A percentile compares a stretch with the other conserved stretches of the same genome.
phyloP scores from a whole-genome alignment of 2,113 vertebrate genomes.

The Vimba vimba region DNA sequence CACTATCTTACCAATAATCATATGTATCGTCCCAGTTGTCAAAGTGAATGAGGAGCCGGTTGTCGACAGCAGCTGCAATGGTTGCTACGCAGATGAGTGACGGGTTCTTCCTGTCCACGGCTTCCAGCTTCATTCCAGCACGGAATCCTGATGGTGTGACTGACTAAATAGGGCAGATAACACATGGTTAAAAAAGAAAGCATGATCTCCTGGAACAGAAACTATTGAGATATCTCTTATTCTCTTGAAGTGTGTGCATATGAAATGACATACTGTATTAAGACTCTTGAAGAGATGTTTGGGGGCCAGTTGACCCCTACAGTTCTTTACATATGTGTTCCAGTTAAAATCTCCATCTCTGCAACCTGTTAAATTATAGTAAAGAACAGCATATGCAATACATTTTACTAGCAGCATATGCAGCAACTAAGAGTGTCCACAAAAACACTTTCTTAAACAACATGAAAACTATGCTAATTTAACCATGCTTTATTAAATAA shows the following conservation, averaged over 20 bases:
- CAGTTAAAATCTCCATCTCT: slow-evolving; percentile 91
- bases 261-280: slow-evolving; percentile 77
- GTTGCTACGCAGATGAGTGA: slow-evolving; percentile 85
- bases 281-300: slow-evolving; percentile 89
- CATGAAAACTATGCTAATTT: neutral
- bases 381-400: neutral
- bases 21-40: slow-evolving; percentile 90
- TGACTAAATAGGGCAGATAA: slow-evolving; percentile 69
- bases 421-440: neutral
- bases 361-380: slow-evolving; percentile 74
- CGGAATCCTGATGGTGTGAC: slow-evolving; percentile 88
- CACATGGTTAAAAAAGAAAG: neutral
- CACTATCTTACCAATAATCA: slow-evolving; percentile 84
- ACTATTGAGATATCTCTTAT: neutral
- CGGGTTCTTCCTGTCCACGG: slow-evolving; percentile 87
- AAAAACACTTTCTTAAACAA: neutral
- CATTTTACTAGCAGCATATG: neutral
- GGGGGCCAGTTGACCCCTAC: slow-evolving; percentile 86
- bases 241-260: neutral
- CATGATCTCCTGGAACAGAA: neutral
- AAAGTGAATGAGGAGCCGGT: slow-evolving; percentile 87
- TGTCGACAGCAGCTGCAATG: slow-evolving; percentile 83
- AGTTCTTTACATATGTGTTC: slow-evolving; percentile 88
- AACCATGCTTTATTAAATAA: neutral
- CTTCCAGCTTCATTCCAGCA: slow-evolving; percentile 91